phyloP scores from a whole-genome alignment of 1,140 invertebrate genomes.

The Doryteuthis pealeii region DNA sequence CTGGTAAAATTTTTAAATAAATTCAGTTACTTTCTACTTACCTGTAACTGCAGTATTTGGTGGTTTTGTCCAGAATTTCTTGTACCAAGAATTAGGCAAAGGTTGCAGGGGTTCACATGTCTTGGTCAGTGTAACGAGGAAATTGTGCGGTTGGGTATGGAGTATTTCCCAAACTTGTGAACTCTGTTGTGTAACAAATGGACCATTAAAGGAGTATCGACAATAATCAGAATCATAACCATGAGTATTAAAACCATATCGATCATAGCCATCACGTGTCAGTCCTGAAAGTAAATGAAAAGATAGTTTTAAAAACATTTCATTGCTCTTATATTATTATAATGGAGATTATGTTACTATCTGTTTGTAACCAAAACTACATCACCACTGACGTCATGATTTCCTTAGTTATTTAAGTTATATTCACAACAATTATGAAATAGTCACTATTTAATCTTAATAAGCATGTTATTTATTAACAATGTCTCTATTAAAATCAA shows the following conservation, averaged over 20 bases:
- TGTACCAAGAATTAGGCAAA: conserved; percentile 34
- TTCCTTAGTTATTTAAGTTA: too few relatives aligned
- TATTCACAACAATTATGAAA: too few relatives aligned
- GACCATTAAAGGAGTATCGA: conserved; percentile 44
- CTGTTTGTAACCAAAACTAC: too few relatives aligned
- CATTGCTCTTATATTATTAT: too few relatives aligned
- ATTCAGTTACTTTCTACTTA: too few relatives aligned
- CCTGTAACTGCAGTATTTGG: conserved; percentile 34
- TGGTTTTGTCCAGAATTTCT: conserved; percentile 38
- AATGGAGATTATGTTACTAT: too few relatives aligned
- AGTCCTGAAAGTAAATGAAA: conserved; percentile 26
- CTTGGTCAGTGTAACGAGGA: conserved; percentile 36
- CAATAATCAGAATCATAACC: conserved; percentile 42
- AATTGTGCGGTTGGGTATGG: conserved; percentile 32
- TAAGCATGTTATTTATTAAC: too few relatives aligned
- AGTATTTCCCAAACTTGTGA: conserved; percentile 37
- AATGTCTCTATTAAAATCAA: too few relatives aligned
- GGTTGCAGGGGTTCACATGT: conserved; percentile 37
- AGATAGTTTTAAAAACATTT: too few relatives aligned
- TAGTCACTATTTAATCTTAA: too few relatives aligned
- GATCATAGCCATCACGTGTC: conserved; percentile 36
- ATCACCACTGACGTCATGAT: too few relatives aligned
- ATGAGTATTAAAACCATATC: conserved; percentile 38
- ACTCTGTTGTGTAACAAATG: conserved; percentile 35
- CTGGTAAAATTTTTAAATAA: too few relatives aligned